Conservation (phyloP, 1,140 invertebrate species). For the Platyscapa corneri region DNA sequence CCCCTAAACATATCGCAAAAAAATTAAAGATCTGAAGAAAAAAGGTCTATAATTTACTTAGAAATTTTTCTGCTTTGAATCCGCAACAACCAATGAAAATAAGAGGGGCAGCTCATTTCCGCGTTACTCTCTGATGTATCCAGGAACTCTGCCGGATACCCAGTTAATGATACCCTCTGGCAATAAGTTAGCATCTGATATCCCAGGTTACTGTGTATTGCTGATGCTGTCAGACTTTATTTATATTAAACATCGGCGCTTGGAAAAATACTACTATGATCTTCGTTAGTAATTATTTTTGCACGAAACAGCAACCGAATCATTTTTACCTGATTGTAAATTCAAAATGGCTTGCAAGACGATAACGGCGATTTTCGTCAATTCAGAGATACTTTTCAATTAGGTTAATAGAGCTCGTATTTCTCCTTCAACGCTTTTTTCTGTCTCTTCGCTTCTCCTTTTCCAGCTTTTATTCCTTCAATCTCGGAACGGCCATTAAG, state of each 20-base stretch:
- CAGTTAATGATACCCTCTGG: constrained; percentile 34
- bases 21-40: no score
- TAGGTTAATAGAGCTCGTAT: no score
- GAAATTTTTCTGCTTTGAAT: not conserved
- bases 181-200: not conserved
- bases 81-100: not conserved
- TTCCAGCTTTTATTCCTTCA: not conserved
- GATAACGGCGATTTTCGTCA: not conserved
- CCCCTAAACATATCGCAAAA: no score
- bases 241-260: not conserved
- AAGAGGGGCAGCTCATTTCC: not conserved
- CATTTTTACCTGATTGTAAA: not conserved
- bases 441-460: not conserved
- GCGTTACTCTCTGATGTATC: not conserved
- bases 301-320: not conserved
- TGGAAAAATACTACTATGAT: not conserved
- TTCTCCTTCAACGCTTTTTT: not conserved
- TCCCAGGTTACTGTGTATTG: not conserved
- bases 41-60: no score
- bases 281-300: constrained; percentile 21
- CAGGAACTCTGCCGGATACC: not conserved
- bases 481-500: not conserved
- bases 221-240: not conserved
- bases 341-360: not conserved
- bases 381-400: constrained; percentile 39